Percentiles rank a stretch among this genome's conserved stretches.
These are phyloP conservation scores for Nothoprocta pentlandii DNA, from an alignment of 2,113 vertebrate species.

Conservation along the genomic window DNA sequence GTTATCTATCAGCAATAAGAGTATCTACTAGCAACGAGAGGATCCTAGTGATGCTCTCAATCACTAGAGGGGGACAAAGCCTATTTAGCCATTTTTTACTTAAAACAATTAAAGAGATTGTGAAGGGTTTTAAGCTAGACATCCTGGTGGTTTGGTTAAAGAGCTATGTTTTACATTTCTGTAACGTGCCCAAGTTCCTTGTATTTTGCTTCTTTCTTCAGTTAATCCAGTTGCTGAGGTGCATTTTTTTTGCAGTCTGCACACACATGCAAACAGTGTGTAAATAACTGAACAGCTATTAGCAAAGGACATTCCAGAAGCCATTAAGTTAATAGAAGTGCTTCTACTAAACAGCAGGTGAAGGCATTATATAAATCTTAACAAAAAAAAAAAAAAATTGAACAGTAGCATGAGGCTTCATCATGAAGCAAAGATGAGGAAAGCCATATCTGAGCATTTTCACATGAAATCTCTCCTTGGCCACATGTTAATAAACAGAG, in stretches of 20 bases:
- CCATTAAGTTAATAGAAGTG: not conserved
- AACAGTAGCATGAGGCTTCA: not conserved
- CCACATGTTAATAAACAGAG: slow-evolving; percentile 70
- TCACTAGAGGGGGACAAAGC: not conserved
- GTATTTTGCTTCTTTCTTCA: not conserved
- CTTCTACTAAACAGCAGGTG: slow-evolving; percentile 8
- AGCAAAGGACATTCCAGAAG: slow-evolving; percentile 27
- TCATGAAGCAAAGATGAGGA: slow-evolving; percentile 33
- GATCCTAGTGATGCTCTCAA: not conserved
- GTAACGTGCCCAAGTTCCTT: not conserved
- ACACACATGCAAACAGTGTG: not conserved
- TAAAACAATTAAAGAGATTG: not conserved
- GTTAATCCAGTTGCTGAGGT: not conserved
- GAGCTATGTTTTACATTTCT: not conserved
- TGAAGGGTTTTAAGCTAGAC: not conserved
- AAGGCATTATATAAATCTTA: not conserved
- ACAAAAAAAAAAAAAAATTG: not conserved
- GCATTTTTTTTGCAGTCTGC: not conserved
- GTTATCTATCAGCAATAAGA: not conserved
- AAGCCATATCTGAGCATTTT: slow-evolving; percentile 49
- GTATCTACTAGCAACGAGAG: not conserved
- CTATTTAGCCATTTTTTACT: not conserved
- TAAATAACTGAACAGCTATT: slow-evolving; percentile 21
- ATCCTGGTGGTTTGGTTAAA: not conserved
- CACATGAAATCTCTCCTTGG: slow-evolving; percentile 68